A percentile compares a stretch with the other conserved stretches of the same genome.
These are phyloP conservation scores for Gymnocephalus cernua DNA, from an alignment of 2,113 vertebrate genomes.

Conservation along the genomic window DNA sequence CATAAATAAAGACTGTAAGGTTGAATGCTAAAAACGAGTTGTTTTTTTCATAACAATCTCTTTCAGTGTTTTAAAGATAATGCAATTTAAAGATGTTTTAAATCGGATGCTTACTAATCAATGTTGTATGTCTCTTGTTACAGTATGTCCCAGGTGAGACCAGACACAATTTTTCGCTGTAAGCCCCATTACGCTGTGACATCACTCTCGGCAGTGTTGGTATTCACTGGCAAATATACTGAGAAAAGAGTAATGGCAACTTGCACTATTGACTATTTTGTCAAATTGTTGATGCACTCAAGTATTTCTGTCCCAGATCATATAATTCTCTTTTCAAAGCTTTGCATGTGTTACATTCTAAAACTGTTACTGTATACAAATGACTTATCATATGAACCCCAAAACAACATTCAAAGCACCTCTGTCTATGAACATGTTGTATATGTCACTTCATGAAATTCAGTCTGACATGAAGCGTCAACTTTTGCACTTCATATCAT, in stretches of 20 bases:
- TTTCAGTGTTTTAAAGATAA: background rate
- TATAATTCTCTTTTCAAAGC: slow-evolving; percentile 50
- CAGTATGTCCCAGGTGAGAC: background rate
- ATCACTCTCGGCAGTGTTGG: slow-evolving; percentile 11
- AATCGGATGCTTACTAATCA: slow-evolving; percentile 22
- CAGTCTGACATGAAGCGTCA: slow-evolving; percentile 66
- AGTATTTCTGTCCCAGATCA: slow-evolving; percentile 22
- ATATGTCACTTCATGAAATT: slow-evolving; percentile 70
- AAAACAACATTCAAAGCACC: slow-evolving; percentile 66
- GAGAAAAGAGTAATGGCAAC: slow-evolving; percentile 5
- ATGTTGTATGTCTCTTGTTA: slow-evolving; percentile 7
- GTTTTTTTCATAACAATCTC: too few relatives aligned
- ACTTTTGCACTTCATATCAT: slow-evolving; percentile 64
- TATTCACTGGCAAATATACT: background rate
- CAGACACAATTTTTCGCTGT: slow-evolving; percentile 8
- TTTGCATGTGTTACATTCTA: slow-evolving; percentile 40
- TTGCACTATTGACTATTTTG: slow-evolving; percentile 26
- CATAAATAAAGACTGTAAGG: background rate
- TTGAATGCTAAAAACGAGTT: background rate
- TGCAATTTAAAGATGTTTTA: background rate
- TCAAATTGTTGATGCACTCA: slow-evolving; percentile 16
- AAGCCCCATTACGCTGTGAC: slow-evolving; percentile 4
- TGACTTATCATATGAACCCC: slow-evolving; percentile 49
- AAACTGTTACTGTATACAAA: slow-evolving; percentile 62
- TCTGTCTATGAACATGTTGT: slow-evolving; percentile 66